Evolutionary conservation across 1,140 invertebrate species (phyloP), one percentile per base, ranked within the genome.

Genomic region (Olivierus martensii): DNA sequence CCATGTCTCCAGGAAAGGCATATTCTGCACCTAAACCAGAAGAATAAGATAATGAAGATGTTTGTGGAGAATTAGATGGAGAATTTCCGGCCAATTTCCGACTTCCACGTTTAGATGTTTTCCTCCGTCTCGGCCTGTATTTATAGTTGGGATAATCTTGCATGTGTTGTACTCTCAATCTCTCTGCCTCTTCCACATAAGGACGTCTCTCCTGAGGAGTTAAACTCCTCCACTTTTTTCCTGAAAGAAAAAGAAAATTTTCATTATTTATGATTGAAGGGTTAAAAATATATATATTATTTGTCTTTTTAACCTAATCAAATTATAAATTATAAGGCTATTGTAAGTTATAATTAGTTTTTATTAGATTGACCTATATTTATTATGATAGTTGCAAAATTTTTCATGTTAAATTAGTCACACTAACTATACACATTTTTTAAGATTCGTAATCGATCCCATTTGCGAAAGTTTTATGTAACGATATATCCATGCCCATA

Each of bases 121-220:
- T 93, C 63, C 87, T 79, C 48, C 89, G 75, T 43, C 88, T 73
- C 0, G 89, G 89, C 61, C 89, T 70, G 75, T 97, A 97, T 71
- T 97, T 97, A 75, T 97, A 97, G 73, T 96, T 93, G 11, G 92
- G 92, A 59, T 75, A 75, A 57, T 78, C 75, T 57, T 74, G 70
- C 70, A 74, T 72, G 61, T 77, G 75, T 43, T 75, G 65, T 21
- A 73, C 58, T 18, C 75, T 59, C 11, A 76, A 59, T 22, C 71
- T 53, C 51, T 73, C 71, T 17, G 72, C 72, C 58, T 73, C 71
- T 51, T 72, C 68, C 2, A 72, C 69, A 56, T 62, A 73, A 0
- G 72, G 72, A 28, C 66, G 63, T 41, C 70, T 49, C 47, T 73
- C 70, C 11, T 60, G 57, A 10, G 68, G 68, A 14, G 65, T 66